A percentile compares a stretch with the other conserved stretches of the same genome.
Conservation (phyloP, 35 echinoderm and acorn worm genomes). For the Strongylocentrotus purpuratus region DNA sequence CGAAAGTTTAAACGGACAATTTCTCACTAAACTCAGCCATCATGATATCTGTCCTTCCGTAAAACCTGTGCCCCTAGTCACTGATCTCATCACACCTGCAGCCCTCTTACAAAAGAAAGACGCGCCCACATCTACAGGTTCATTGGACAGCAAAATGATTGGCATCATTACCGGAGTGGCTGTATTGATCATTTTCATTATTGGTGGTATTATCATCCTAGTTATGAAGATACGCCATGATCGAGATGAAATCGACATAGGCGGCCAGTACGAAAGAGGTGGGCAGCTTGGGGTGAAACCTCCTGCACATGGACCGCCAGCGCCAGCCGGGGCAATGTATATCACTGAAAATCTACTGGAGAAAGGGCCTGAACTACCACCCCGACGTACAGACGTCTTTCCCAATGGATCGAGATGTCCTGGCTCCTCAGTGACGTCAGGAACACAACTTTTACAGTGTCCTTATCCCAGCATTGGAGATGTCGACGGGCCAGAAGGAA, state of each 20-base stretch:
- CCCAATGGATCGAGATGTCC: not conserved
- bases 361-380: not conserved
- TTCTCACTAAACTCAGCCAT: not conserved
- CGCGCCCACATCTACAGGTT: not conserved
- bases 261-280: not conserved
- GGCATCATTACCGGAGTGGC: not conserved
- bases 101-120: not conserved
- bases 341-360: not conserved
- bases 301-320: not conserved
- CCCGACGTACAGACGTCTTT: not conserved
- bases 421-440: not conserved
- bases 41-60: conserved; percentile 19
- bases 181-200: not conserved
- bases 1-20: not conserved
- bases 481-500: not conserved
- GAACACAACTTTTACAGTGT: not conserved
- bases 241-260: not conserved
- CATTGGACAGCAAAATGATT: not conserved
- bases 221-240: not conserved
- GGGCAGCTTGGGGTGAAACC: not conserved
- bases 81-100: not conserved
- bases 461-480: not conserved
- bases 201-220: not conserved
- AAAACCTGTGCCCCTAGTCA: not conserved
- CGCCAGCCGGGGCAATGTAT: not conserved